Evolutionary conservation across 2,797 vertebrate species (phyloP).

Genomic region (Characodon lateralis): DNA sequence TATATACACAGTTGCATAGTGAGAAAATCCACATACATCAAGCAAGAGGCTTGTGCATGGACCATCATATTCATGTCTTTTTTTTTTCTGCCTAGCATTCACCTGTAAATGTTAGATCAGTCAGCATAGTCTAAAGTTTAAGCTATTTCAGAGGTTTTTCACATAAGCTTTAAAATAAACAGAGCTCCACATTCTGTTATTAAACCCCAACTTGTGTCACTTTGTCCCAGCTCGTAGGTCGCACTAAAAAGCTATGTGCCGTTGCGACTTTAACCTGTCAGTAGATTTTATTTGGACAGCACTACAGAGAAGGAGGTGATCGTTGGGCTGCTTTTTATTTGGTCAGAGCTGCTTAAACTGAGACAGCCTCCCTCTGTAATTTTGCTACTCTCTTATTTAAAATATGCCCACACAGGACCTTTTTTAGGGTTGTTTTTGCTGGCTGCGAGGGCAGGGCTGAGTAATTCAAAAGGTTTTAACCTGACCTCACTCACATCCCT

Average conservation of each 20-base stretch:
- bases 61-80: constrained; percentile 49
- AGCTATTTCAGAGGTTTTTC: neutral
- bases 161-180: constrained; percentile 59
- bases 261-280: neutral
- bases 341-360: neutral
- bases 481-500: too few species aligned
- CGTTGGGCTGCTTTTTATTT: neutral
- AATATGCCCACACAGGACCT: neutral
- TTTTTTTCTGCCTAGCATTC: constrained; percentile 42
- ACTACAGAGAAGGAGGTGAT: constrained; percentile 7
- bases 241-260: constrained; percentile 10
- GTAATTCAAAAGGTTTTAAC: neutral
- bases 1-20: neutral
- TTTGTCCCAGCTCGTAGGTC: neutral
- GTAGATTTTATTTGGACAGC: neutral
- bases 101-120: constrained; percentile 13
- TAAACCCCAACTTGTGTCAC: constrained; percentile 21
- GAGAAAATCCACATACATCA: constrained; percentile 48
- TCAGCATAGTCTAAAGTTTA: neutral
- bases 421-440: neutral
- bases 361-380: too few species aligned
- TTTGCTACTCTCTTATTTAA: neutral
- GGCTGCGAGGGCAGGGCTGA: neutral
- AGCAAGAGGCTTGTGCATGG: constrained; percentile 67
- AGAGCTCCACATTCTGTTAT: constrained; percentile 76